phyloP scores from a whole-genome alignment of 1,140 invertebrate genomes.

The Myzus persicae region DNA sequence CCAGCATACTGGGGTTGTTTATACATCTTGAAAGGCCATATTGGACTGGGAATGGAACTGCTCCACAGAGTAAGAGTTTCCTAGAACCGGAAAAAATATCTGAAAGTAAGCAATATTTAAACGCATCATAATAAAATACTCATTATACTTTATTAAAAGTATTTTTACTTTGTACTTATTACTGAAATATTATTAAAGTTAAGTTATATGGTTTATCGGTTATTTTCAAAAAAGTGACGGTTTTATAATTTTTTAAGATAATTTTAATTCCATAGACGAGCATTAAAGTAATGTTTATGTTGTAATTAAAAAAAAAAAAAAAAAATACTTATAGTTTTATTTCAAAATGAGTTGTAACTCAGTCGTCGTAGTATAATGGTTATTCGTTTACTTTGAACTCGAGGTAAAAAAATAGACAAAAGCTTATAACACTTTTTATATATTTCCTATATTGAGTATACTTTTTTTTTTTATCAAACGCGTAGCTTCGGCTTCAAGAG shows the following conservation, averaged over 20 bases:
- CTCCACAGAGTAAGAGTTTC: slow-evolving; percentile 65
- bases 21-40: slow-evolving; percentile 66
- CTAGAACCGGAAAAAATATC: slow-evolving; percentile 67
- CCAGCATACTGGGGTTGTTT: slow-evolving; percentile 64
- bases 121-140: background rate
- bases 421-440: background rate
- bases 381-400: background rate
- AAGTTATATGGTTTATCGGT: background rate
- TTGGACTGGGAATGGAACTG: slow-evolving; percentile 65
- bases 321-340: background rate
- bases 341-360: background rate
- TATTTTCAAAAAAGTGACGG: too few species aligned
- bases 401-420: background rate
- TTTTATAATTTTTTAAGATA: too few species aligned
- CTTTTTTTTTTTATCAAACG: background rate
- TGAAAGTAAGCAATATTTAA: slow-evolving; percentile 65
- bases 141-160: background rate
- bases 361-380: background rate
- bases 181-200: background rate
- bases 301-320: too few species aligned
- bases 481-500: background rate
- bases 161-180: background rate
- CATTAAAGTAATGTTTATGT: background rate
- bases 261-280: background rate
- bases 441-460: background rate